Conservation (phyloP, 2,888 invertebrate species). For the Lampropteryx suffumata region DNA sequence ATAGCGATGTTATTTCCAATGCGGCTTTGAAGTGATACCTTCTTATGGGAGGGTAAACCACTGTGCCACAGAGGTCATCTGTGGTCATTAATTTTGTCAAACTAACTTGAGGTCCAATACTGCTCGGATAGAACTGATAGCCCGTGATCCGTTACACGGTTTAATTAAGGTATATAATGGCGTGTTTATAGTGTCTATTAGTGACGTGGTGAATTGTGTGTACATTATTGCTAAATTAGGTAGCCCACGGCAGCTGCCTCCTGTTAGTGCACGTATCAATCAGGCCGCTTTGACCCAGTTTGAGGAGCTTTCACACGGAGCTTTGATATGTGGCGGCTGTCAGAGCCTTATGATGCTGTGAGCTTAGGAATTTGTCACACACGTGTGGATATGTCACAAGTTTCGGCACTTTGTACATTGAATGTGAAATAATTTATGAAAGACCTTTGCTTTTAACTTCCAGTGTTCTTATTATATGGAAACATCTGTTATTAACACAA, state of each 20-base stretch:
- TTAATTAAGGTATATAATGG: background rate
- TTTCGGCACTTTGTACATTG: too few relatives aligned
- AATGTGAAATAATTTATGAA: too few relatives aligned
- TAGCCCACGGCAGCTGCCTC: slow-evolving; percentile 8
- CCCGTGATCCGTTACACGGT: background rate
- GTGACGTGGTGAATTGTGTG: background rate
- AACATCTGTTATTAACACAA: too few relatives aligned
- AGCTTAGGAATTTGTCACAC: background rate
- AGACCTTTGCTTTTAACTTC: too few relatives aligned
- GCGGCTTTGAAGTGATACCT: too few relatives aligned
- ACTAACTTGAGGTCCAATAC: background rate
- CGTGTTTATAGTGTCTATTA: background rate
- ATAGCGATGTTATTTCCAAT: too few relatives aligned
- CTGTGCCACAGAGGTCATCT: too few relatives aligned
- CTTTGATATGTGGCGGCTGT: background rate
- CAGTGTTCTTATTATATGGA: too few relatives aligned
- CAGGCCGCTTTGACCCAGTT: slow-evolving; percentile 20
- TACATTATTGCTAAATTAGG: slow-evolving; percentile 8
- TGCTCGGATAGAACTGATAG: background rate
- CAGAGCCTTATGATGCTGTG: background rate
- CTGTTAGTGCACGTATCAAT: slow-evolving; percentile 14
- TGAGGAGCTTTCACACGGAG: slow-evolving; percentile 8
- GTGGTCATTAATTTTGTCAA: background rate
- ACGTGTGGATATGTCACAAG: background rate
- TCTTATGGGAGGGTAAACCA: too few relatives aligned